phyloP scores from a whole-genome alignment of 2,888 invertebrate genomes.

The Dermolepida albohirtum region DNA sequence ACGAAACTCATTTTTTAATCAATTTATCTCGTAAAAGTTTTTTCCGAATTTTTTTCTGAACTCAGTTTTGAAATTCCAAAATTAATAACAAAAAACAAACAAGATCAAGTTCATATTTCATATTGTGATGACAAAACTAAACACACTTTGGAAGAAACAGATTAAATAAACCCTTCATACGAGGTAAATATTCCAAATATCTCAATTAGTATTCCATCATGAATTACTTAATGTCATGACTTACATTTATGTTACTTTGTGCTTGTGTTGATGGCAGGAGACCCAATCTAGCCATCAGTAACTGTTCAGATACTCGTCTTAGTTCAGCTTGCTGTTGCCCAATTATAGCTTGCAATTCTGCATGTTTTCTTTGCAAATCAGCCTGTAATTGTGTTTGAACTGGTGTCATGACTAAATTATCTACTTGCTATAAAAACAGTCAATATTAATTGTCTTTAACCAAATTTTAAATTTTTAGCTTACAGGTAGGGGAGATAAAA shows the following conservation, averaged over 20 bases:
- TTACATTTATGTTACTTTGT: constrained; percentile 28
- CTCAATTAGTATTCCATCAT: background rate
- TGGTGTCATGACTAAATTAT: constrained; percentile 68
- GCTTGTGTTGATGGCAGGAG: constrained; percentile 65
- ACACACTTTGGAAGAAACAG: too few relatives aligned
- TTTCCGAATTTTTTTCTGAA: too few relatives aligned
- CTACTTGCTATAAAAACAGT: constrained; percentile 52
- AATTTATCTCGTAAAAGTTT: too few relatives aligned
- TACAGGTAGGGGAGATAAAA: constrained; percentile 63
- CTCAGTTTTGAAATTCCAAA: too few relatives aligned
- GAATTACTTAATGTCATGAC: too few relatives aligned
- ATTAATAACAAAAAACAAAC: too few relatives aligned
- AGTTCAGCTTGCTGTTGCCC: constrained; percentile 89
- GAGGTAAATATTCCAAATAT: constrained; percentile 3
- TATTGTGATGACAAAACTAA: too few relatives aligned
- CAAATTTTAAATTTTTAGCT: constrained; percentile 49
- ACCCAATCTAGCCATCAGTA: constrained; percentile 84
- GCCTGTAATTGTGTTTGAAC: constrained; percentile 75
- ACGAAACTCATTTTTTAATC: too few relatives aligned
- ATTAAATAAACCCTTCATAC: too few relatives aligned
- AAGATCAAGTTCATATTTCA: too few relatives aligned
- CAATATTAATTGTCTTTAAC: background rate
- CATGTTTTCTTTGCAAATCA: constrained; percentile 84
- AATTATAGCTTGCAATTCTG: constrained; percentile 86
- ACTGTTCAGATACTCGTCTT: constrained; percentile 86